These are phyloP conservation scores for Lepidotrigona ventralis DNA, from an alignment of 1,140 invertebrate genomes.

Conservation along the genomic window DNA sequence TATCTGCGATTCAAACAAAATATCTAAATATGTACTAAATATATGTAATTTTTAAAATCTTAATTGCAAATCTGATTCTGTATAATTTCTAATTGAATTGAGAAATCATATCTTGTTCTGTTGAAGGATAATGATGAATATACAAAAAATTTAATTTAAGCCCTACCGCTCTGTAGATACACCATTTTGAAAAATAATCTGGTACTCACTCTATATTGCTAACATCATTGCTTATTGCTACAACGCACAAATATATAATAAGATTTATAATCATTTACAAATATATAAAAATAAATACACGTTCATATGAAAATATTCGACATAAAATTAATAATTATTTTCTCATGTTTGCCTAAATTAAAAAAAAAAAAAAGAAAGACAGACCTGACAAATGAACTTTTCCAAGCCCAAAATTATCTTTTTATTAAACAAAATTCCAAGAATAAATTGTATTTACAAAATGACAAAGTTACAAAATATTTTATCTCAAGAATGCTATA, in stretches of 20 bases:
- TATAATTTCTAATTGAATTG: conserved; percentile 6
- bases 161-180: conserved; percentile 67
- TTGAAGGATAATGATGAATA: neutral
- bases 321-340: neutral
- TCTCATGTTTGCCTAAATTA: conserved; percentile 1
- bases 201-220: conserved; percentile 50
- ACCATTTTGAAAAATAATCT: conserved; percentile 34
- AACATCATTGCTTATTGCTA: conserved; percentile 10
- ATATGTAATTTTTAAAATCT: conserved; percentile 26
- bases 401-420: neutral
- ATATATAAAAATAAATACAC: neutral
- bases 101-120: neutral
- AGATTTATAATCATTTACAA: conserved; percentile 15
- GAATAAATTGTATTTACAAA: neutral
- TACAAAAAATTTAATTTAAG: conserved; percentile 14
- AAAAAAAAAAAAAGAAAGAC: neutral
- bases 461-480: neutral
- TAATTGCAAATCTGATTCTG: conserved; percentile 13
- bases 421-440: neutral
- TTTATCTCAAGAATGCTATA: neutral
- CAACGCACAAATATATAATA: neutral
- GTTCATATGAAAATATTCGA: neutral
- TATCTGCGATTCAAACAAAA: conserved; percentile 77
- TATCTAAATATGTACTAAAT: conserved; percentile 56
- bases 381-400: neutral